Conservation (phyloP, 2,797 vertebrate species). For the Agapornis canus region DNA sequence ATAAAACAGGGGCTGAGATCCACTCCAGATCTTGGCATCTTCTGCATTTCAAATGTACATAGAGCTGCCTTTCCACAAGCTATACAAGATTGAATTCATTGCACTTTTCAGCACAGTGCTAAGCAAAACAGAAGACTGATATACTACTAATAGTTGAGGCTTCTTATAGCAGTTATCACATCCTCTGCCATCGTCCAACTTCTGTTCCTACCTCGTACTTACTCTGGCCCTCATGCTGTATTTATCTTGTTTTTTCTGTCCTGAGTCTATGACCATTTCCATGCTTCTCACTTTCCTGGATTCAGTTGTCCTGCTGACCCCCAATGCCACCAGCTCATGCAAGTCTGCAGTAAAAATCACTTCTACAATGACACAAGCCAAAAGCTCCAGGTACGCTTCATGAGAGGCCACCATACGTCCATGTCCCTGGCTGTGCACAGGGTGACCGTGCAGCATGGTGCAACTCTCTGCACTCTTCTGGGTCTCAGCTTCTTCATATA, state of each 20-base stretch:
- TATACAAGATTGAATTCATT: neutral
- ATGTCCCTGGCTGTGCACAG: neutral
- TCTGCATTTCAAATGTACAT: neutral
- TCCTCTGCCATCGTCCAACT: slow-evolving; percentile 7
- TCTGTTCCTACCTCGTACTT: slow-evolving; percentile 34
- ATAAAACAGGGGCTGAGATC: neutral
- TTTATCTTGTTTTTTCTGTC: slow-evolving; percentile 41
- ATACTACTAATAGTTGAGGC: slow-evolving; percentile 45
- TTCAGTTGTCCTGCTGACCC: neutral
- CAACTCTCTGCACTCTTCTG: neutral
- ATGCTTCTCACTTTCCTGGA: neutral
- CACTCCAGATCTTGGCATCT: neutral
- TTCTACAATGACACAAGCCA: neutral
- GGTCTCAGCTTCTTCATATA: neutral
- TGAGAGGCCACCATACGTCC: neutral
- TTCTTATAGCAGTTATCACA: slow-evolving; percentile 61
- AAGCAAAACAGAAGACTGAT: slow-evolving; percentile 50
- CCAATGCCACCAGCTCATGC: neutral
- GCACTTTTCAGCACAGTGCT: neutral
- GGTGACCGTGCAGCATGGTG: neutral
- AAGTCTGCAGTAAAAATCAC: neutral
- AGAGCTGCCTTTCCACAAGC: neutral
- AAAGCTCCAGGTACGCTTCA: accelerated
- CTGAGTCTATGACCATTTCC: neutral
- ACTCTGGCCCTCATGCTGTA: slow-evolving; percentile 28